phyloP scores from a whole-genome alignment of 2,888 invertebrate species.

The Gasteruption jaculator region DNA sequence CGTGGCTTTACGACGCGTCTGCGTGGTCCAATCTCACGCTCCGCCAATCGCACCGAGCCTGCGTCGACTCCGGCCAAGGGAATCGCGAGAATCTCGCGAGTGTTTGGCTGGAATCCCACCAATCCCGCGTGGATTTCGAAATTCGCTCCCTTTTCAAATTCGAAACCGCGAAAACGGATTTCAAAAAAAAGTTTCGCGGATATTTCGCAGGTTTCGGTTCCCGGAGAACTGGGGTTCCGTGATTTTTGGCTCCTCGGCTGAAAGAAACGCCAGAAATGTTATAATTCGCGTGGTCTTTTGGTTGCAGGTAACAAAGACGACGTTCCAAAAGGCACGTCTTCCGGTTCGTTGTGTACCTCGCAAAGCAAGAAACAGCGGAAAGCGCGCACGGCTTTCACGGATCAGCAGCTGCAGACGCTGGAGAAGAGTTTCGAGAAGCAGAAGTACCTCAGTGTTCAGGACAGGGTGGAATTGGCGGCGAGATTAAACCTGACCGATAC shows the following conservation, averaged over 20 bases:
- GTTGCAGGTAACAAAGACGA: slow-evolving; percentile 79
- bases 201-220: too few species aligned
- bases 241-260: too few species aligned
- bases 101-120: neutral
- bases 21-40: slow-evolving; percentile 44
- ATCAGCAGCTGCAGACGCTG: slow-evolving; percentile 92
- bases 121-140: too few species aligned
- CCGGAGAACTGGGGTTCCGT: too few species aligned
- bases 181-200: too few species aligned
- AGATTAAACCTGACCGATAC: slow-evolving; percentile 95
- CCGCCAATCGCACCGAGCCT: slow-evolving; percentile 44
- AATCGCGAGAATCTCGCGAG: neutral
- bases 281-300: slow-evolving; percentile 20
- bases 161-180: too few species aligned
- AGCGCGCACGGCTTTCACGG: slow-evolving; percentile 97
- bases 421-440: slow-evolving; percentile 97
- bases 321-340: slow-evolving; percentile 66
- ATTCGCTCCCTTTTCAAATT: too few species aligned
- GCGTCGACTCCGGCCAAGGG: slow-evolving; percentile 21
- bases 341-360: slow-evolving; percentile 54
- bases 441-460: slow-evolving; percentile 95
- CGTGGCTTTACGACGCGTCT: slow-evolving; percentile 42
- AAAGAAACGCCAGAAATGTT: too few species aligned
- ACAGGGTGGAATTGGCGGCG: slow-evolving; percentile 96
- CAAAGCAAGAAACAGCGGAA: slow-evolving; percentile 92